These are phyloP conservation scores for Patella pellucida DNA, from an alignment of 2,888 invertebrate species.

Conservation along the genomic window DNA sequence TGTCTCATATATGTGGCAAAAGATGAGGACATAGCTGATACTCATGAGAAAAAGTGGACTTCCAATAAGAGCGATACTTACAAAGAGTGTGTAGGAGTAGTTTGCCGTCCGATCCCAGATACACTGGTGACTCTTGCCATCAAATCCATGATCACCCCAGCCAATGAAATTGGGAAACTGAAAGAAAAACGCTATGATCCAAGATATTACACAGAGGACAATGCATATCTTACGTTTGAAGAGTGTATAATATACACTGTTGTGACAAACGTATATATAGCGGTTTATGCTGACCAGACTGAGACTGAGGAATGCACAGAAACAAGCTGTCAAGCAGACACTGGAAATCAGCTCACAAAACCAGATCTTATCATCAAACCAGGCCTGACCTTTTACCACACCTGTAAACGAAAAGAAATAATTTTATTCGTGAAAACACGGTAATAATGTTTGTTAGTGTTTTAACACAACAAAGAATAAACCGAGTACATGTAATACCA, in stretches of 20 bases:
- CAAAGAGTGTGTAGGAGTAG: constrained; percentile 59
- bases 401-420: constrained; percentile 41
- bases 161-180: constrained; percentile 61
- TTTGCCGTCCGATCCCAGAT: constrained; percentile 64
- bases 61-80: constrained; percentile 52
- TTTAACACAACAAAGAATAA: too few species aligned
- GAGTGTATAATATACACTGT: constrained; percentile 45
- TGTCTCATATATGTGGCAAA: constrained; percentile 49
- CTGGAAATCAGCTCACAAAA: constrained; percentile 57
- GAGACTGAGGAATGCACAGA: constrained; percentile 63
- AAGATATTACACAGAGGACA: constrained; percentile 47
- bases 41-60: constrained; percentile 51
- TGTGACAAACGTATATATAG: constrained; percentile 51
- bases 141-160: constrained; percentile 62
- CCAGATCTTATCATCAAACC: constrained; percentile 50
- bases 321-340: constrained; percentile 62
- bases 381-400: constrained; percentile 58
- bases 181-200: constrained; percentile 55
- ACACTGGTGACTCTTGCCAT: constrained; percentile 61
- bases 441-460: too few species aligned
- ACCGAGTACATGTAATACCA: too few species aligned
- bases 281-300: constrained; percentile 58
- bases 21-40: constrained; percentile 53
- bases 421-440: too few species aligned
- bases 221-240: constrained; percentile 48